Conservation (phyloP, 2,797 vertebrate genomes). For the Capromys pilorides region DNA sequence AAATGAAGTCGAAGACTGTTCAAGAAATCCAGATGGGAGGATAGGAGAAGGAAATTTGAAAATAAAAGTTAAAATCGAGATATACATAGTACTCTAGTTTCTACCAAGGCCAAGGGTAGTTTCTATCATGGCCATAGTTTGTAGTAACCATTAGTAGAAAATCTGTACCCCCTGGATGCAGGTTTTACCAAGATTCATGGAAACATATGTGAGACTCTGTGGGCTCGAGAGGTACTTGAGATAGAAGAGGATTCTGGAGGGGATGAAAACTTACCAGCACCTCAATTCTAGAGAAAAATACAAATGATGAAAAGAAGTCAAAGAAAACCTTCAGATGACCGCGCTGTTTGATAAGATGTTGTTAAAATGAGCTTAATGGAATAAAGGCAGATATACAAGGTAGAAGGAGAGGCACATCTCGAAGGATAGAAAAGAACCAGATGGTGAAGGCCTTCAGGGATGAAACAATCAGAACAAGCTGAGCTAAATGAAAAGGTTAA, state of each 20-base stretch:
- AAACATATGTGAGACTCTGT: not conserved
- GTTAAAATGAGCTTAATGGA: not conserved
- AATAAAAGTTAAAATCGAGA: not conserved
- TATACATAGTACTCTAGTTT: not conserved
- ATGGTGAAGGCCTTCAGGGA: not conserved
- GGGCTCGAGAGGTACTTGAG: not conserved
- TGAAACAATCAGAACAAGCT: not conserved
- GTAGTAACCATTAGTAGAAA: not conserved
- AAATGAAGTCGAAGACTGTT: not conserved
- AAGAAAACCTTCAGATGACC: not conserved
- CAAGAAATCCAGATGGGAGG: not conserved
- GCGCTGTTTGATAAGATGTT: not conserved
- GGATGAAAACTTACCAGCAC: not conserved
- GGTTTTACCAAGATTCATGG: not conserved
- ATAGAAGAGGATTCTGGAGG: not conserved
- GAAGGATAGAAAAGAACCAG: not conserved
- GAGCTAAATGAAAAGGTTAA: not conserved
- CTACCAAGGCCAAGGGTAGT: not conserved
- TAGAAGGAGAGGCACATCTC: not conserved
- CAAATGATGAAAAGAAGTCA: not conserved
- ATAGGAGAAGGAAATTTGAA: not conserved
- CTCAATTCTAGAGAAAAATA: not conserved
- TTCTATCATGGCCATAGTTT: not conserved
- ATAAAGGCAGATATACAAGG: not conserved
- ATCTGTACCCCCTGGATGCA: too few relatives aligned